phyloP scores from a whole-genome alignment of 1,140 invertebrate species.

The Drosophila kurseongensis region DNA sequence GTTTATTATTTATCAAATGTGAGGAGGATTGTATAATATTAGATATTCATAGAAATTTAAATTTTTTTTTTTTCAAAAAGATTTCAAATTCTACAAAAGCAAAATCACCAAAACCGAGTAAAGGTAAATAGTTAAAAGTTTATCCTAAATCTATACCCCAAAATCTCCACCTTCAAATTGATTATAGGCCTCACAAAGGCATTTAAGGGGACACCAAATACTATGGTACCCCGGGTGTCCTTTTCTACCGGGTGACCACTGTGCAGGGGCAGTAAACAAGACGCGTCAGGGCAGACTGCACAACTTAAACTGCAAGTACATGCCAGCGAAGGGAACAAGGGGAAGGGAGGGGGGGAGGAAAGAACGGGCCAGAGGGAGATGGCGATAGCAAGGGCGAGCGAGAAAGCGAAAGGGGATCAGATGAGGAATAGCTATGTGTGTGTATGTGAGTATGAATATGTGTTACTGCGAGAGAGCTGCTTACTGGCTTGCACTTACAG shows the following conservation, averaged over 20 bases:
- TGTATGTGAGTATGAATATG: not conserved
- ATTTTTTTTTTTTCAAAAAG: too few relatives aligned
- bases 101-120: too few relatives aligned
- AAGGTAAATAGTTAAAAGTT: too few relatives aligned
- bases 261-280: slow-evolving; percentile 50
- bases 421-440: slow-evolving; percentile 8
- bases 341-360: not conserved
- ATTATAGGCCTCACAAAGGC: not conserved
- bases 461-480: slow-evolving; percentile 21
- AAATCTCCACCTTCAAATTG: not conserved
- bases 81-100: too few relatives aligned
- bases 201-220: not conserved
- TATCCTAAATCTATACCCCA: not conserved
- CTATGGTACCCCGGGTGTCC: too few relatives aligned
- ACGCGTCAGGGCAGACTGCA: slow-evolving; percentile 72
- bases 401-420: slow-evolving; percentile 52
- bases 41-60: too few relatives aligned
- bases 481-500: slow-evolving; percentile 22
- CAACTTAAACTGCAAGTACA: slow-evolving; percentile 60
- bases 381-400: slow-evolving; percentile 5
- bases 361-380: not conserved
- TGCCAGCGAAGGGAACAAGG: slow-evolving; percentile 10
- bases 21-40: too few relatives aligned
- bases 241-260: slow-evolving; percentile 2
- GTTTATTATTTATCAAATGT: too few relatives aligned